Percentiles rank a stretch among this genome's conserved stretches.
Conservation (phyloP, 2,113 vertebrate species). For the Syngnathoides biaculeatus region DNA sequence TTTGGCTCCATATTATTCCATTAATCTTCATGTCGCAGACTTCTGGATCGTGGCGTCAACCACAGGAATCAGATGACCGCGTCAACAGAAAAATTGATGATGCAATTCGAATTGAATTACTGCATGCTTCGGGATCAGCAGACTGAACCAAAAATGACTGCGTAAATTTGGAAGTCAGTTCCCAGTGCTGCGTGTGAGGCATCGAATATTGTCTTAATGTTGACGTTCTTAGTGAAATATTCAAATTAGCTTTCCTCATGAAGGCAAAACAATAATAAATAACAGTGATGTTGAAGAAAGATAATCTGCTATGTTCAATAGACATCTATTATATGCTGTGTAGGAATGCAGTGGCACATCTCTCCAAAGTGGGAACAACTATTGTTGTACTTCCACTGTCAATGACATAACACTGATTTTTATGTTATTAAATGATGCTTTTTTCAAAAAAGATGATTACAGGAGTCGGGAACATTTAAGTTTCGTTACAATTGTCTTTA, state of each 20-base stretch:
- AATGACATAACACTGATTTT: too few relatives aligned
- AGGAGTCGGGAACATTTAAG: too few relatives aligned
- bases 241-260: not conserved
- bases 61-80: not conserved
- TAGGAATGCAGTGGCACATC: too few relatives aligned
- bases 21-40: not conserved
- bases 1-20: not conserved
- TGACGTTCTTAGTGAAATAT: not conserved
- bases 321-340: too few relatives aligned
- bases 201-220: not conserved
- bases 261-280: not conserved
- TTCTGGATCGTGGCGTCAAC: not conserved
- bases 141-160: not conserved
- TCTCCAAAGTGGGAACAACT: too few relatives aligned
- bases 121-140: not conserved
- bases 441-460: too few relatives aligned
- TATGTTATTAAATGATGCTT: too few relatives aligned
- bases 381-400: too few relatives aligned
- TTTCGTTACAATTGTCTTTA: too few relatives aligned
- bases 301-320: not conserved
- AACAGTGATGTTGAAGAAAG: not conserved
- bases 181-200: not conserved
- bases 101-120: not conserved
- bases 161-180: not conserved
- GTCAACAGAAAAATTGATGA: not conserved